These are phyloP conservation scores for Alcedo atthis DNA, from an alignment of 2,797 vertebrate genomes.

Conservation along the genomic window DNA sequence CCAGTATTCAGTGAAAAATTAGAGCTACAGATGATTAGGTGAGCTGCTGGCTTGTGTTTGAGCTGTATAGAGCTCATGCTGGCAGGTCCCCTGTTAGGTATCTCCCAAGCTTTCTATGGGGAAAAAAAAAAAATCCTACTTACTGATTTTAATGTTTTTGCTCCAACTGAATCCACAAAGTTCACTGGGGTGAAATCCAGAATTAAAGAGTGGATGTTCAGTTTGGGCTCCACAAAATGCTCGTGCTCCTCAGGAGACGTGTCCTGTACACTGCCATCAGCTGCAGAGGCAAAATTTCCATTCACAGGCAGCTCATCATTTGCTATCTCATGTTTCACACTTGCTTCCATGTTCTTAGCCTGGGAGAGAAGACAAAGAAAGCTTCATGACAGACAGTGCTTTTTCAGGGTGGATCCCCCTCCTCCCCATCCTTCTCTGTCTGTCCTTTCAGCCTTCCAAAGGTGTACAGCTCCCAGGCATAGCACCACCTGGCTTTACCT, in stretches of 20 bases:
- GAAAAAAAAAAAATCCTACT: constrained; percentile 37
- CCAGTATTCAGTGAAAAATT: neutral
- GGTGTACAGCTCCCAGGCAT: neutral
- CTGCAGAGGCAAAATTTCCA: constrained; percentile 73
- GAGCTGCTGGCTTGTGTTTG: neutral
- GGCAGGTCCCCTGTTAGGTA: neutral
- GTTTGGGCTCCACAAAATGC: constrained; percentile 77
- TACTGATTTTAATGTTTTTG: constrained; percentile 91
- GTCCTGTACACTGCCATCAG: constrained; percentile 21
- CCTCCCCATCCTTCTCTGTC: no score
- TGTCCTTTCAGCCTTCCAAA: neutral
- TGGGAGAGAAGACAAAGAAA: constrained; percentile 35
- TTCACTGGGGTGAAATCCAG: constrained; percentile 90
- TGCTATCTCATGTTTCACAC: constrained; percentile 82
- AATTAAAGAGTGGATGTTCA: constrained; percentile 83
- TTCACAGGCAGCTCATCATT: constrained; percentile 77
- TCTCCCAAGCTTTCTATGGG: neutral
- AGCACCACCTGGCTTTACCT: neutral
- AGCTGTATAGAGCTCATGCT: neutral
- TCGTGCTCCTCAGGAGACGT: constrained; percentile 75
- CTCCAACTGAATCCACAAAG: constrained; percentile 95
- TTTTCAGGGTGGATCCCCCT: neutral
- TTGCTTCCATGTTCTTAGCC: constrained; percentile 76
- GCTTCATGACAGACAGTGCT: neutral
- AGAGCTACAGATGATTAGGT: neutral